phyloP scores from a whole-genome alignment of 2,113 vertebrate species.

The Caretta caretta region DNA sequence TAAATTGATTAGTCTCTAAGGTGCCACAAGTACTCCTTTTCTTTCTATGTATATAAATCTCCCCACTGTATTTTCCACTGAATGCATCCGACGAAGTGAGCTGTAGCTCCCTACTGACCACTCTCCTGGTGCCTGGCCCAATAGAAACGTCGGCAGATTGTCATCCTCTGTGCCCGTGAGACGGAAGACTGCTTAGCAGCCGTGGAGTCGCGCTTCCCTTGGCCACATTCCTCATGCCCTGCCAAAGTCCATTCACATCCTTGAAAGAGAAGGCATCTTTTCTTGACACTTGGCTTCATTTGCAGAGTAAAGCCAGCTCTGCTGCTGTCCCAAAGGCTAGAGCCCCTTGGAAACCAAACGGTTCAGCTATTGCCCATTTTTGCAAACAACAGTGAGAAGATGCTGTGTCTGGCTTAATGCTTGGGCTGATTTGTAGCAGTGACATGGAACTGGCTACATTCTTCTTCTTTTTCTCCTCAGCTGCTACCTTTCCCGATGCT shows the following conservation, averaged over 20 bases:
- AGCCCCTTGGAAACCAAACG: background rate
- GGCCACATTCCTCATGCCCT: background rate
- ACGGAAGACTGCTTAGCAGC: background rate
- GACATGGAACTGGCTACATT: background rate
- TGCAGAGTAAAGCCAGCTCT: background rate
- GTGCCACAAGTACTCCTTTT: too few species aligned
- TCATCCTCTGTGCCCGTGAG: background rate
- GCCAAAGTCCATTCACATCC: background rate
- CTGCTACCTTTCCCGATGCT: background rate
- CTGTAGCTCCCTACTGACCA: background rate
- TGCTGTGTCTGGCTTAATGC: background rate
- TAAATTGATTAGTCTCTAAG: too few species aligned
- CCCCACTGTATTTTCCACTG: too few species aligned
- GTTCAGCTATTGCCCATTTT: background rate
- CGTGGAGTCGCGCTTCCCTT: background rate
- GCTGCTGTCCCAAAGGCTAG: background rate
- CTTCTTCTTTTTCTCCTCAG: background rate
- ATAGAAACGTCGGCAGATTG: background rate
- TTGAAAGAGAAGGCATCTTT: background rate
- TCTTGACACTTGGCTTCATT: background rate
- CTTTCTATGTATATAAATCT: too few species aligned
- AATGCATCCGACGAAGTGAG: too few species aligned
- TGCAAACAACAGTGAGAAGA: background rate
- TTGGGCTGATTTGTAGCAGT: background rate
- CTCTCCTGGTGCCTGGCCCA: background rate